phyloP scores from a whole-genome alignment of 2,888 invertebrate genomes.

The Drosophila picticornis region DNA sequence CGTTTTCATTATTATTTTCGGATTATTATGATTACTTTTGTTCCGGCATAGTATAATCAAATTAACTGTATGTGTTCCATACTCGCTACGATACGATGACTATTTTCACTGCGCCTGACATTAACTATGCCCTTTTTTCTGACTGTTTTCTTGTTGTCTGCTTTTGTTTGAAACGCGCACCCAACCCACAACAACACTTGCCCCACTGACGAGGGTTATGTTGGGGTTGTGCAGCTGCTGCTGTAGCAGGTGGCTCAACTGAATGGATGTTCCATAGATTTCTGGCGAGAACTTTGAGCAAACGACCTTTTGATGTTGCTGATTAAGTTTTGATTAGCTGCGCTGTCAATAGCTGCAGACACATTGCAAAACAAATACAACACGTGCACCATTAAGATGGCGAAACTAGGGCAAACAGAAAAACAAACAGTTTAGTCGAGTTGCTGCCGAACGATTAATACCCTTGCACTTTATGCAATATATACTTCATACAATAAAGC shows the following conservation, averaged over 20 bases:
- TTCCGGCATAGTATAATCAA: slow-evolving; percentile 75
- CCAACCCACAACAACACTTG: slow-evolving; percentile 6
- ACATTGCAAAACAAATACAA: slow-evolving; percentile 19
- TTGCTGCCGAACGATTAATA: neutral
- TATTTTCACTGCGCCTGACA: slow-evolving; percentile 34
- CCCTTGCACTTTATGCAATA: neutral
- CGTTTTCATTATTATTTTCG: slow-evolving; percentile 76
- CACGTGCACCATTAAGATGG: slow-evolving; percentile 4
- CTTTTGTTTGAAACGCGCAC: neutral
- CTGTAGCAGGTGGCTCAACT: slow-evolving; percentile 29
- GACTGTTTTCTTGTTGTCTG: neutral
- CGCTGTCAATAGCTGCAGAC: slow-evolving; percentile 19
- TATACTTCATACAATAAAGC: neutral
- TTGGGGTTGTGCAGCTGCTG: neutral
- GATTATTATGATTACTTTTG: slow-evolving; percentile 79
- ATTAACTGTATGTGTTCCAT: slow-evolving; percentile 59
- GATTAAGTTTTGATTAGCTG: slow-evolving; percentile 75
- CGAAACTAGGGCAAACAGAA: neutral
- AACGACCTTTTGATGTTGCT: slow-evolving; percentile 74
- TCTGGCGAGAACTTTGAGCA: slow-evolving; percentile 46
- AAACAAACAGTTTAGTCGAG: no score
- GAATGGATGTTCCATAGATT: slow-evolving; percentile 8
- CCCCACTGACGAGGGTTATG: slow-evolving; percentile 32
- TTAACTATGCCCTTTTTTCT: slow-evolving; percentile 14
- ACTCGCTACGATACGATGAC: neutral